These are phyloP conservation scores for Grantiella picta DNA, from an alignment of 2,113 vertebrate species.

Conservation along the genomic window DNA sequence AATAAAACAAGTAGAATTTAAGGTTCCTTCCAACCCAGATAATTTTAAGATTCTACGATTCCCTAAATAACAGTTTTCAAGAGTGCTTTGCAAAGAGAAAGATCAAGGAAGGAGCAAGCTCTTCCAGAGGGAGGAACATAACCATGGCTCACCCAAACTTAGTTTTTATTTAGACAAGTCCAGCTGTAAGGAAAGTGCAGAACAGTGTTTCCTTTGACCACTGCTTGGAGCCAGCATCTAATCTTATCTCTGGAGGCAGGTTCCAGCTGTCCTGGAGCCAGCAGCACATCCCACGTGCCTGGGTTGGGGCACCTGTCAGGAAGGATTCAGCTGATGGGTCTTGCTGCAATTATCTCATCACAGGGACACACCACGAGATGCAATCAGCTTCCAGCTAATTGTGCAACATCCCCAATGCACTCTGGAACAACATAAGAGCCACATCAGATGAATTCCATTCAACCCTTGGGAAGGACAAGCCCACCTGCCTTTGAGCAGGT, in stretches of 20 bases:
- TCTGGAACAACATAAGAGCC: background rate
- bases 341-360: background rate
- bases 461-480: background rate
- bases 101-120: background rate
- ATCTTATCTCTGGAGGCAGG: background rate
- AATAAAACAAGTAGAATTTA: accelerated
- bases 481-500: background rate
- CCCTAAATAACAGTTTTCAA: background rate
- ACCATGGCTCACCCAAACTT: background rate
- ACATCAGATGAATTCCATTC: background rate
- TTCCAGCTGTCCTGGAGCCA: background rate
- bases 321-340: background rate
- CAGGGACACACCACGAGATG: background rate
- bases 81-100: background rate
- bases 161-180: background rate
- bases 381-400: background rate
- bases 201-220: background rate
- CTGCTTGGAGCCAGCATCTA: background rate
- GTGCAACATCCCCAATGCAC: background rate
- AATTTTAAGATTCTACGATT: background rate
- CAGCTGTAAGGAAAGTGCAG: too few relatives aligned
- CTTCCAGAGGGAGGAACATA: background rate
- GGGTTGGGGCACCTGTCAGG: background rate
- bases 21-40: background rate
- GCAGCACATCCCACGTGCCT: background rate